These are phyloP conservation scores for Petrocephalus sullivani DNA, from an alignment of 2,797 vertebrate genomes.

Conservation along the genomic window DNA sequence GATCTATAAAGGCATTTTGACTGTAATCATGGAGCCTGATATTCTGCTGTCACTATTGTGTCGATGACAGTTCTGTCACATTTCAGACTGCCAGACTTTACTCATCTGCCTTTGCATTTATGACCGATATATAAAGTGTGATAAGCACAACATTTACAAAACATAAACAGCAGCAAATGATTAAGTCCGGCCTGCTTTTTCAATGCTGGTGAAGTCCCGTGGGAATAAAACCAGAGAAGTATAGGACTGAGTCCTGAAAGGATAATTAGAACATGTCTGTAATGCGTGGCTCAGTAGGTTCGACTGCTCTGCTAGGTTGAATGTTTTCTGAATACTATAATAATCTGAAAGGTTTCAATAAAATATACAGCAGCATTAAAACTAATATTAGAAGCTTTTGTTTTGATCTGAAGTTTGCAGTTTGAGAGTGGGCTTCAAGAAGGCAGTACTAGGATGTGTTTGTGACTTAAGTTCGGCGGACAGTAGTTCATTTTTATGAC, in stretches of 20 bases:
- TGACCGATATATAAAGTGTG: not conserved
- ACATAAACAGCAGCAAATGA: not conserved
- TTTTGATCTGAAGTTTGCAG: not conserved
- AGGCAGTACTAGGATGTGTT: not conserved
- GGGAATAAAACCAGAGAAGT: not conserved
- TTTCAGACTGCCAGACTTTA: not conserved
- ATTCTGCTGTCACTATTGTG: not conserved
- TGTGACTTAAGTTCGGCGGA: not conserved
- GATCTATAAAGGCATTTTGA: slow-evolving; percentile 1
- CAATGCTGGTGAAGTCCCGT: not conserved
- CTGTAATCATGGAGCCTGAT: not conserved
- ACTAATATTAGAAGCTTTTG: not conserved
- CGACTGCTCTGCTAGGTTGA: not conserved
- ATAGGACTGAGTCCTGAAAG: not conserved
- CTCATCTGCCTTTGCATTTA: not conserved
- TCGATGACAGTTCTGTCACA: not conserved
- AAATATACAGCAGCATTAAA: slow-evolving; percentile 1
- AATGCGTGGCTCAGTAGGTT: not conserved
- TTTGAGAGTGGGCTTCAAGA: not conserved
- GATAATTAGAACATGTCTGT: not conserved
- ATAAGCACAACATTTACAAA: not conserved
- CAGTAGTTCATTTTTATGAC: not conserved
- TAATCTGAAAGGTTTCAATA: not conserved
- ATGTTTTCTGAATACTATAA: not conserved
- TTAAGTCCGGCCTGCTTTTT: not conserved